Base-by-base conservation (phyloP, 2,113 vertebrate genomes). In the Zapornia atra region DNA sequence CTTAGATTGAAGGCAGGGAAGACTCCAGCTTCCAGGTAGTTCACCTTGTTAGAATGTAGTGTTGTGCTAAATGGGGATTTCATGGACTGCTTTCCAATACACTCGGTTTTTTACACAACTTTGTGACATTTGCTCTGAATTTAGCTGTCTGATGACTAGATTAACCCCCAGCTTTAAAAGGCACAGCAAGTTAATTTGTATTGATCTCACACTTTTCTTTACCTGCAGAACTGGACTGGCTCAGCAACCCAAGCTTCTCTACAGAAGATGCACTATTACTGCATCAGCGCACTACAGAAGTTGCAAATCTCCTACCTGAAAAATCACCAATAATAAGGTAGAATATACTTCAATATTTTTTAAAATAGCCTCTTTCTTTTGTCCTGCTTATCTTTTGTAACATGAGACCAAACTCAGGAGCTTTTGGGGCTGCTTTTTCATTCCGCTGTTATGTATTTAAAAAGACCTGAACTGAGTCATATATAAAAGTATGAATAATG, bases 171-270 rank as follows among this genome's bases (percentile, higher is more conserved):
- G 1, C 36, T 94, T 81, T 59, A 66, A 92, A 94, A 88, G 83
- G 61, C n/a, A 40, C 17, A 25, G 15, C 63, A 87, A 64, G 20
- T 44, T 87, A 40, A 75, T 85, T 95, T 70, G 18, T 65, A 76
- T 89, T 95, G 76, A 51, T 97, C 60, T 94, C 33, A 36, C 40
- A 18, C 51, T 79, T 82, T 86, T 92, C 79, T 94, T 48, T 56
- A n/a, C 63, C 65, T 88, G 65, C 92, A 99, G 99, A 98, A 26
- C 94, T 99, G 69, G 98, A 99, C 82, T 99, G 99, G 99, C 97
- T 99, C 63, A 98, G 86, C 61, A 99, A 99, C 93, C 98, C 97
- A 57, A 99, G 99, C 96, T 99, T 99, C 95, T 97, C 97, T 90
- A 95, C 97, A 1, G 96, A 97, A 65, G 98, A 98, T 53, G 96